These are phyloP conservation scores for Pogonomyrmex barbatus DNA, from an alignment of 1,140 invertebrate species.

Conservation along the genomic window DNA sequence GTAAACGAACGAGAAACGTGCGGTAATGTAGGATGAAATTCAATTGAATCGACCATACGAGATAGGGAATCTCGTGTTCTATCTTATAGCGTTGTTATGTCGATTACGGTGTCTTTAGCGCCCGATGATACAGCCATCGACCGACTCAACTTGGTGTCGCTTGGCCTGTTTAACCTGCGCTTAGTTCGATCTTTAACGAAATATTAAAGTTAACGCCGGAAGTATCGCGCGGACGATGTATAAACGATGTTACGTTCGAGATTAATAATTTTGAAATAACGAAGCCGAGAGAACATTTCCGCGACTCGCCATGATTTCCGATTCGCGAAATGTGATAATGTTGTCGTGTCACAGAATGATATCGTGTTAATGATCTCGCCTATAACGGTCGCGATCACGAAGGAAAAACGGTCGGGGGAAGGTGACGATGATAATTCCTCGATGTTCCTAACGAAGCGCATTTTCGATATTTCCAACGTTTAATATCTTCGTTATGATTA, in stretches of 20 bases:
- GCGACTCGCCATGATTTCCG: background rate
- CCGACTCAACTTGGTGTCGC: conserved; percentile 34
- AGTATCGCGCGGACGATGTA: background rate
- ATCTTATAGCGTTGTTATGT: conserved; percentile 31
- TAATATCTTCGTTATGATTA: background rate
- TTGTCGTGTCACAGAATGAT: background rate
- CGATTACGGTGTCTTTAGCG: conserved; percentile 46
- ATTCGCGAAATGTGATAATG: conserved; percentile 16
- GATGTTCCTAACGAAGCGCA: background rate
- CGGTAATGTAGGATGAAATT: conserved; percentile 30
- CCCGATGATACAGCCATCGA: conserved; percentile 34
- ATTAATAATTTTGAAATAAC: conserved; percentile 16
- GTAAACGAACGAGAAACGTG: conserved; percentile 31
- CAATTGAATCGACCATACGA: conserved; percentile 43
- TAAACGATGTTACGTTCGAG: background rate
- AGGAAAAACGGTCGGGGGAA: background rate
- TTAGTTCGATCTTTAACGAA: conserved; percentile 34
- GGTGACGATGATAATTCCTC: background rate
- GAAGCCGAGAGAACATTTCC: background rate
- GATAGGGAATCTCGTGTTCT: conserved; percentile 46
- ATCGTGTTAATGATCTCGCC: conserved; percentile 41
- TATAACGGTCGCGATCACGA: background rate
- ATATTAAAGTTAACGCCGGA: conserved; percentile 43
- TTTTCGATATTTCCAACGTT: background rate
- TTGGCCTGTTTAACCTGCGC: conserved; percentile 33